These are phyloP conservation scores for Polietes domitor DNA, from an alignment of 2,888 invertebrate genomes.

Conservation along the genomic window DNA sequence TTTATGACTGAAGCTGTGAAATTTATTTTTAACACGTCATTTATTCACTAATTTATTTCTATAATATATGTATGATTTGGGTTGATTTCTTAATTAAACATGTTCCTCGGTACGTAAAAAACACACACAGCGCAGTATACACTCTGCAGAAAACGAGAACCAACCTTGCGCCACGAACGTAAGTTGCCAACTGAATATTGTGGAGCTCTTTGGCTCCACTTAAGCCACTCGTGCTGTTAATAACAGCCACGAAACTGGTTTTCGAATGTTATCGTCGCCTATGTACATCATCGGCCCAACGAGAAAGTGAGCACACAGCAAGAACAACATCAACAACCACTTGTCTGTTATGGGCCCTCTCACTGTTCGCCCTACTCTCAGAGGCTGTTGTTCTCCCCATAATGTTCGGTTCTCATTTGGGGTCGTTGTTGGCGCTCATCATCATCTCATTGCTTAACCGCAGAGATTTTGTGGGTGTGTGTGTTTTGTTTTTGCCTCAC, in stretches of 20 bases:
- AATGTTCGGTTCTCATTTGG: background rate
- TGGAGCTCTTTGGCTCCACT: slow-evolving; percentile 48
- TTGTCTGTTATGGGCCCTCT: background rate
- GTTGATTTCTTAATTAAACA: slow-evolving; percentile 19
- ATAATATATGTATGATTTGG: slow-evolving; percentile 1
- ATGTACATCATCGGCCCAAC: background rate
- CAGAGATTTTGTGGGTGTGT: slow-evolving; percentile 6
- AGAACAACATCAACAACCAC: background rate
- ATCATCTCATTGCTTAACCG: background rate
- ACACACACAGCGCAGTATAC: slow-evolving; percentile 12
- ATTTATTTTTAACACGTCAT: slow-evolving; percentile 14
- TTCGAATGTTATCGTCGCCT: slow-evolving; percentile 12
- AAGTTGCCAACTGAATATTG: slow-evolving; percentile 25
- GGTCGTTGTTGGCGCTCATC: background rate
- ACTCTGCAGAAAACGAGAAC: slow-evolving; percentile 53
- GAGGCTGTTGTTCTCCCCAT: background rate
- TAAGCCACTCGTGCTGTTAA: slow-evolving; percentile 33
- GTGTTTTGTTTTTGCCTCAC: slow-evolving; percentile 20
- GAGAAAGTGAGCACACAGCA: background rate
- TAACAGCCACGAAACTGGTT: slow-evolving; percentile 29
- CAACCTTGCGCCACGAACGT: slow-evolving; percentile 40
- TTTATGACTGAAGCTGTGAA: background rate
- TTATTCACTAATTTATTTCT: background rate
- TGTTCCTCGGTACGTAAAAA: slow-evolving; percentile 32
- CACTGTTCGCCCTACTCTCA: background rate